Evolutionary conservation across 2,113 vertebrate species (phyloP).

Genomic region (Dipodomys spectabilis): DNA sequence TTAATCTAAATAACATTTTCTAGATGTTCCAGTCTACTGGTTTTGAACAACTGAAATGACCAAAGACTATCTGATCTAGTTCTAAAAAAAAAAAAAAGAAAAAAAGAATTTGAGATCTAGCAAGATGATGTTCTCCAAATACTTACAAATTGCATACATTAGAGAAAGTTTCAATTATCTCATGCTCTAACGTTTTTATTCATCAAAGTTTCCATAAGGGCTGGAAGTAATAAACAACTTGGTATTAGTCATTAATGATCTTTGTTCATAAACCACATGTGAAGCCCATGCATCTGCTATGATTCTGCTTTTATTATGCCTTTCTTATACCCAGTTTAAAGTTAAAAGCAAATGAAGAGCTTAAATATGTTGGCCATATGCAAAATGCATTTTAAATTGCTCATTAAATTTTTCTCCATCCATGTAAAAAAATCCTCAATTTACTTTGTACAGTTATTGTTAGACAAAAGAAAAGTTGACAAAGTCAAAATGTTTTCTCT

Average conservation of each 20-base stretch:
- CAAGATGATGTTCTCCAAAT: neutral
- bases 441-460: conserved; percentile 5
- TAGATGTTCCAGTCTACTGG: neutral
- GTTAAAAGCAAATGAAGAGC: conserved; percentile 56
- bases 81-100: neutral
- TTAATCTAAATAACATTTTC: neutral
- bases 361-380: conserved; percentile 70
- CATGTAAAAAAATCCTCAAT: conserved; percentile 11
- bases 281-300: conserved; percentile 61
- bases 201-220: conserved; percentile 72
- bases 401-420: conserved; percentile 50
- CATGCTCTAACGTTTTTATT: conserved; percentile 46
- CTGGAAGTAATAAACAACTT: conserved; percentile 75
- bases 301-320: conserved; percentile 46
- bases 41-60: neutral
- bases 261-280: conserved; percentile 67
- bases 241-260: conserved; percentile 66
- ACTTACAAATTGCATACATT: conserved; percentile 34
- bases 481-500: conserved; percentile 40
- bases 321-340: conserved; percentile 65
- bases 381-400: conserved; percentile 57
- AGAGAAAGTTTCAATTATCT: neutral
- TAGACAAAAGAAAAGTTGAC: conserved; percentile 42
- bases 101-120: neutral
- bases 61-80: neutral